These are phyloP conservation scores for Teleopsis dalmanni DNA, from an alignment of 1,140 invertebrate genomes.

Conservation along the genomic window DNA sequence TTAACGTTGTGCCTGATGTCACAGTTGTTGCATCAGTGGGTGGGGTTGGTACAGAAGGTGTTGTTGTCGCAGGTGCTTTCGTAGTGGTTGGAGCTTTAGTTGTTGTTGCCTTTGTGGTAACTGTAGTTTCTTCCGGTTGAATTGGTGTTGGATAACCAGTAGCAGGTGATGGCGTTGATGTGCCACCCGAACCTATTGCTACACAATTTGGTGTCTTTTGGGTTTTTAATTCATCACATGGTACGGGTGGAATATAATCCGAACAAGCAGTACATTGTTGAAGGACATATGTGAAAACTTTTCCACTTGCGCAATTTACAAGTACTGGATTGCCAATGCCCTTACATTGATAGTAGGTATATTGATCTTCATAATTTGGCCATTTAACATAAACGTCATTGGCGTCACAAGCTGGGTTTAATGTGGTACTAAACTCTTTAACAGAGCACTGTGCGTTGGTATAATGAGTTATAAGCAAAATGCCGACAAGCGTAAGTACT, in stretches of 20 bases:
- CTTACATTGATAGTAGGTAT: conserved; percentile 14
- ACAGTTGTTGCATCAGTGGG: not conserved
- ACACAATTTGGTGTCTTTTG: conserved; percentile 7
- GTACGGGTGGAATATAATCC: not conserved
- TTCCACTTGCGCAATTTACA: not conserved
- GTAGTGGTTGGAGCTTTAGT: not conserved
- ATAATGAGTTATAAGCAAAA: conserved; percentile 14
- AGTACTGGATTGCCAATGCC: not conserved
- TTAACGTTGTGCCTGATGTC: no score
- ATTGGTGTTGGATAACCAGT: not conserved
- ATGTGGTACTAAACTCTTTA: conserved; percentile 8
- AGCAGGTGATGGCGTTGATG: not conserved
- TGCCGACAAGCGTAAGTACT: conserved; percentile 6
- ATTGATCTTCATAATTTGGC: conserved; percentile 22
- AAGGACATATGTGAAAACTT: conserved; percentile 5
- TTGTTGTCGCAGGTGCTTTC: not conserved
- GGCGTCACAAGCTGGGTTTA: conserved; percentile 10
- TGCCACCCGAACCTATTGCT: not conserved
- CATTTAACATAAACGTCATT: conserved; percentile 5
- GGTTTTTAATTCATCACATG: conserved; percentile 3
- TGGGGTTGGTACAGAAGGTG: not conserved
- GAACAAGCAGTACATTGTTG: not conserved
- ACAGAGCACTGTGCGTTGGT: conserved; percentile 7
- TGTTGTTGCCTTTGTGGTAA: not conserved
- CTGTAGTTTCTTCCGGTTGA: not conserved